phyloP scores from a whole-genome alignment of 2,113 vertebrate species.

The Phylloscopus trochilus region DNA sequence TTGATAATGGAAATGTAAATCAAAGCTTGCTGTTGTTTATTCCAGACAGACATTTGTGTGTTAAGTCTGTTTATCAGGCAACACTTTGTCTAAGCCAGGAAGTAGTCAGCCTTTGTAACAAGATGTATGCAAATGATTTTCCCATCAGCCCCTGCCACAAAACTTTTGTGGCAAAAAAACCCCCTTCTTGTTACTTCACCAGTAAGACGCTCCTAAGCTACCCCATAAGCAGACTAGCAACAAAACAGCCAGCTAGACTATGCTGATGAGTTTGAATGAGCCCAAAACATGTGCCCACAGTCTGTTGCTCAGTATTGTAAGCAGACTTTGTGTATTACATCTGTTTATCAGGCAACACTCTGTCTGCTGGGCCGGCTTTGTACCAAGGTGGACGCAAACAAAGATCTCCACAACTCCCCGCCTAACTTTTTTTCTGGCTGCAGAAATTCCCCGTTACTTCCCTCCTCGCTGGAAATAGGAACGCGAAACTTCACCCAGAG shows the following conservation, averaged over 20 bases:
- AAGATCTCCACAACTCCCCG: constrained; percentile 28
- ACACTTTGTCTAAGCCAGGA: constrained; percentile 82
- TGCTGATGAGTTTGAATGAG: constrained; percentile 70
- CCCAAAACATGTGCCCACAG: constrained; percentile 70
- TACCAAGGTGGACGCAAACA: constrained; percentile 61
- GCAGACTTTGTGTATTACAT: constrained; percentile 72
- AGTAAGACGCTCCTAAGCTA: constrained; percentile 68
- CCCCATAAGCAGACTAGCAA: constrained; percentile 69
- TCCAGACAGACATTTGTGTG: constrained; percentile 82
- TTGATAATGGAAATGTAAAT: constrained; percentile 80
- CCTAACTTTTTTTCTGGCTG: constrained; percentile 16
- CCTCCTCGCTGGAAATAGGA: neutral
- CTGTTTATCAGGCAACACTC: constrained; percentile 72
- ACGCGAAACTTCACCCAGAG: neutral
- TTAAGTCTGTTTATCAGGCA: constrained; percentile 83
- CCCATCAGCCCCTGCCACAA: constrained; percentile 71
- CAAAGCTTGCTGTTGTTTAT: constrained; percentile 80
- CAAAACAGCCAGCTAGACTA: constrained; percentile 67
- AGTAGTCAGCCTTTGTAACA: constrained; percentile 79
- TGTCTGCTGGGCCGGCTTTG: constrained; percentile 62
- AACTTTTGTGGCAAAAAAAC: constrained; percentile 63
- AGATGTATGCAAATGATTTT: constrained; percentile 78
- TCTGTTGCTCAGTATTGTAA: constrained; percentile 72
- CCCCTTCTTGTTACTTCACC: constrained; percentile 66
- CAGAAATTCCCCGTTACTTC: neutral